These are phyloP conservation scores for Ptilodon capucinus DNA, from an alignment of 2,888 invertebrate species.

Conservation along the genomic window DNA sequence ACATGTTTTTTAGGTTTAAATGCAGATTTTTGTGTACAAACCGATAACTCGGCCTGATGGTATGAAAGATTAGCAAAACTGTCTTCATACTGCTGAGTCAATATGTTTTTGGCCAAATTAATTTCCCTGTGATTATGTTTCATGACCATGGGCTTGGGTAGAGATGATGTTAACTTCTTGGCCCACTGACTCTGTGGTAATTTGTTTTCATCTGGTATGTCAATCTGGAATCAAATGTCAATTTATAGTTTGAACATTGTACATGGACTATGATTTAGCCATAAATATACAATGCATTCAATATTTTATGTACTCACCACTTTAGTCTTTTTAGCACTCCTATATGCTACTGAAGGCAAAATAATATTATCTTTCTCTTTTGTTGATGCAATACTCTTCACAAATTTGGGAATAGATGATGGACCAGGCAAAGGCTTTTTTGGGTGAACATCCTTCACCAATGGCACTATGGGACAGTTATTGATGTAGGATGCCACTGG, in stretches of 20 bases:
- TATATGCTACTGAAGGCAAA: slow-evolving; percentile 58
- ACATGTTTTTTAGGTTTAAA: slow-evolving; percentile 36
- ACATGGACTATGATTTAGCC: not conserved
- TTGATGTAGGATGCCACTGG: slow-evolving; percentile 70
- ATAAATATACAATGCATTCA: not conserved
- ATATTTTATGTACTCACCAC: slow-evolving; percentile 44
- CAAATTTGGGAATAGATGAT: slow-evolving; percentile 55
- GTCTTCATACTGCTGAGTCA: slow-evolving; percentile 45
- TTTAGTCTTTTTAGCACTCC: slow-evolving; percentile 61
- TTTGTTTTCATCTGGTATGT: slow-evolving; percentile 50
- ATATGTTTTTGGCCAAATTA: slow-evolving; percentile 35
- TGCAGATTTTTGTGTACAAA: slow-evolving; percentile 61
- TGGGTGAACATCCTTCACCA: slow-evolving; percentile 58
- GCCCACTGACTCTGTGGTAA: slow-evolving; percentile 53
- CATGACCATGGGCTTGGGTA: slow-evolving; percentile 54
- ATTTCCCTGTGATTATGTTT: slow-evolving; percentile 57
- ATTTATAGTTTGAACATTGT: not conserved
- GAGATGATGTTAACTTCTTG: slow-evolving; percentile 48
- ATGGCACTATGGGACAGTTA: slow-evolving; percentile 54
- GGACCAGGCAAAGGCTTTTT: slow-evolving; percentile 50
- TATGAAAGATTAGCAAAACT: slow-evolving; percentile 60
- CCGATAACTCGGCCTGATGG: slow-evolving; percentile 64
- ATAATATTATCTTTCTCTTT: slow-evolving; percentile 59
- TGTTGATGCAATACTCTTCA: slow-evolving; percentile 27
- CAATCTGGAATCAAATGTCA: slow-evolving; percentile 45